Base-by-base conservation (phyloP, 2,888 invertebrate species). In the Polylopha cassiicola region DNA sequence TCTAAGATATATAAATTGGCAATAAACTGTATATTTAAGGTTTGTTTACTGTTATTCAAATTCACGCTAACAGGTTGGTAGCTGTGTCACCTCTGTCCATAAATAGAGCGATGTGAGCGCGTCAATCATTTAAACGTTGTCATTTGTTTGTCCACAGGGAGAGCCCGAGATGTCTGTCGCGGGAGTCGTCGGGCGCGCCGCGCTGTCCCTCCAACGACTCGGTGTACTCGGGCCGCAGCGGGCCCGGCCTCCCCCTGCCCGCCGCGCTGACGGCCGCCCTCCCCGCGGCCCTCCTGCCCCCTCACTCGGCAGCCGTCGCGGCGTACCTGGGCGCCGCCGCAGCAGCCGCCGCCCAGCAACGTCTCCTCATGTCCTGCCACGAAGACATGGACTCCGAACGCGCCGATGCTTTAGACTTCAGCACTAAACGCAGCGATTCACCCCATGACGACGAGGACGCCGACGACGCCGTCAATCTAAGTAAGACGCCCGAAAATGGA, bases 261-360 rank as follows among this genome's bases (percentile, higher is more conserved):
- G 86, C 90, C 13, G 91, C 92, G 69, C 88, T 92, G 49, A 88
- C 90, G 26, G 82, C 81, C 3, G 91, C 90, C 20, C 86, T 92
- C 55, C 91, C 91, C 21, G 89, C 90, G 14, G 88, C 90, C 5
- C 85, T 92, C 10, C 70, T 93, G 55, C 93, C 93, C 10, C 91
- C 92, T 16, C 93, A 93, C 71, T 92, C 93, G 3, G 93, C 93
- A 2, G 93, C 93, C 2, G 92, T 94, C 86, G 93, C 93, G 13
- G 94, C 93, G 3, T 93, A 93, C 68, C 87, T 93, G 38, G 91
- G 91, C 43, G 91, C 91, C 2, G 90, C 90, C 3, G 91, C 91
- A 9, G 90, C 90, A 3, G 91, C 91, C 2, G 91, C 90, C 14
- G 91, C 91, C 39, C 92, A 93, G 55, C 92, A 93, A 73, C 89